Conservation (phyloP, 2,797 vertebrate genomes). For the Sebastes glaucus region DNA sequence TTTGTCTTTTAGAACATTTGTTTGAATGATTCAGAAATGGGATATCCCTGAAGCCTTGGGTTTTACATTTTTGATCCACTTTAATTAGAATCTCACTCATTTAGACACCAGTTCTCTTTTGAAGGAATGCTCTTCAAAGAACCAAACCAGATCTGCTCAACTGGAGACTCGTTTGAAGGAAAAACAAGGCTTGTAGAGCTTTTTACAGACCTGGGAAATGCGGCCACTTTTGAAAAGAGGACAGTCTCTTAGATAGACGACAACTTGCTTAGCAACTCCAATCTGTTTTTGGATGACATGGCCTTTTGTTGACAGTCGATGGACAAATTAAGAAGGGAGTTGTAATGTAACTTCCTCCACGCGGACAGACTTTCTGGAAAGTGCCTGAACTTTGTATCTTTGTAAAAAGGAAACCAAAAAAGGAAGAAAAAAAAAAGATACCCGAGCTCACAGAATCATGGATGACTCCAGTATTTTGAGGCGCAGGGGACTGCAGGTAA, state of each 20-base stretch:
- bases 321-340: background rate
- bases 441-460: conserved; percentile 37
- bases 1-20: background rate
- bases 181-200: background rate
- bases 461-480: conserved; percentile 76
- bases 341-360: conserved; percentile 9
- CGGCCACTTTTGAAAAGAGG: background rate
- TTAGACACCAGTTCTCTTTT: background rate
- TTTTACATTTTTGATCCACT: background rate
- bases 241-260: background rate
- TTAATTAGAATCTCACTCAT: background rate
- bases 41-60: background rate
- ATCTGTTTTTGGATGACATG: background rate
- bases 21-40: background rate
- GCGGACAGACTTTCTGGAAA: conserved; percentile 22
- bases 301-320: background rate
- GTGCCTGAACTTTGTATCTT: conserved; percentile 52
- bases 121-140: background rate
- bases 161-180: background rate
- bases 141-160: background rate
- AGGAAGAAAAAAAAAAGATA: background rate
- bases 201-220: background rate
- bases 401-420: conserved; percentile 18
- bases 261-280: background rate
- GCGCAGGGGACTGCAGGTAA: conserved; percentile 74